Conservation (phyloP, 2,888 invertebrate genomes). For the Venusia cambrica region DNA sequence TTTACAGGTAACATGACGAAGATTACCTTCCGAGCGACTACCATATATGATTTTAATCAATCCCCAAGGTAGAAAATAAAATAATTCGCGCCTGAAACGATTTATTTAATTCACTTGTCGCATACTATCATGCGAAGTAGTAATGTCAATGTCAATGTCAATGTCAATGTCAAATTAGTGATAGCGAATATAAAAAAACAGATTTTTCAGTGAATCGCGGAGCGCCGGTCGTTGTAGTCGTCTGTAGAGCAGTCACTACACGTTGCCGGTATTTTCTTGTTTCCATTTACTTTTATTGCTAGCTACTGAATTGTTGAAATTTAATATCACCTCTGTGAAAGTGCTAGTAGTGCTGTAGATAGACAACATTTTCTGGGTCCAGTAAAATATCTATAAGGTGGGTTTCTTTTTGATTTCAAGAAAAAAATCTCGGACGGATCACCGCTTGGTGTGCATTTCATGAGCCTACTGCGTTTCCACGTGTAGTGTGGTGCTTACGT, state of each 20-base stretch:
- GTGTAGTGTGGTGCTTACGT: conserved; percentile 51
- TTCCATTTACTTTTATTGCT: conserved; percentile 34
- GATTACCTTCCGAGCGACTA: no score
- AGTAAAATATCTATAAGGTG: conserved; percentile 65
- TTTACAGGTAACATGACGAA: no score
- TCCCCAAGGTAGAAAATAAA: no score
- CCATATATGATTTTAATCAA: no score
- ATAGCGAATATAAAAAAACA: conserved; percentile 1
- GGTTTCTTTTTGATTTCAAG: conserved; percentile 44
- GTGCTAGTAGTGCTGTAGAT: conserved; percentile 53
- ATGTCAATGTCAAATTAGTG: conserved; percentile 2
- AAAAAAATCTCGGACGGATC: conserved; percentile 37
- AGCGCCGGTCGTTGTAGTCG: conserved; percentile 63
- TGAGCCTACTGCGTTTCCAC: conserved; percentile 39
- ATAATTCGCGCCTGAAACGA: no score
- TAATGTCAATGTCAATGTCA: conserved; percentile 15
- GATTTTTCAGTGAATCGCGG: conserved; percentile 57
- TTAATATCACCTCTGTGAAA: conserved; percentile 56
- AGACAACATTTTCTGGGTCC: conserved; percentile 50
- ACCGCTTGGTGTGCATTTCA: conserved; percentile 35
- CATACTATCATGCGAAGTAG: no score
- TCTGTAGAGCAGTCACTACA: conserved; percentile 62
- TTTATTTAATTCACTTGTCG: no score
- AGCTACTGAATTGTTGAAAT: conserved; percentile 40
- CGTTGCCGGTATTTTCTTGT: conserved; percentile 61